Conservation (phyloP, 2,888 invertebrate species). For the Caenorhabditis sp. region DNA sequence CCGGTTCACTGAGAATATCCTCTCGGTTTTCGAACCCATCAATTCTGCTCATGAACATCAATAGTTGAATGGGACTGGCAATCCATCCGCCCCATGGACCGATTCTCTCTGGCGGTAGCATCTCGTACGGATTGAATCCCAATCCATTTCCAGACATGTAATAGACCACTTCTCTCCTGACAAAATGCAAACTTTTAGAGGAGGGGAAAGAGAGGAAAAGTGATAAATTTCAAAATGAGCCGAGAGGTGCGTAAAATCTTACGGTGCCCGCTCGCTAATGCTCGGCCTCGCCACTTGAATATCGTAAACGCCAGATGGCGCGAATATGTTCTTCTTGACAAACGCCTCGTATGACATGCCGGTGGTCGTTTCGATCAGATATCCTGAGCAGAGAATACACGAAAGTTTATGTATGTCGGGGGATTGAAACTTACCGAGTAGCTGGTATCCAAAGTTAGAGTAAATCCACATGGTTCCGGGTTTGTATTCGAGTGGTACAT, state of each 20-base stretch:
- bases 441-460: slow-evolving; percentile 78
- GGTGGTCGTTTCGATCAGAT: slow-evolving; percentile 73
- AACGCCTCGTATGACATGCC: slow-evolving; percentile 75
- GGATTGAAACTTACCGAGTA: slow-evolving; percentile 63
- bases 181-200: slow-evolving; percentile 4
- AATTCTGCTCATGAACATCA: slow-evolving; percentile 72
- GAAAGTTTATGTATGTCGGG: background rate
- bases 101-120: slow-evolving; percentile 76
- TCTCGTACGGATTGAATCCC: slow-evolving; percentile 78
- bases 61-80: slow-evolving; percentile 76
- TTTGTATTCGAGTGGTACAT: slow-evolving; percentile 66
- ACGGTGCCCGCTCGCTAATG: slow-evolving; percentile 74
- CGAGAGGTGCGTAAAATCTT: slow-evolving; percentile 30
- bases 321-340: slow-evolving; percentile 76
- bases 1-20: slow-evolving; percentile 69
- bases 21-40: slow-evolving; percentile 70
- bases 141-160: slow-evolving; percentile 77
- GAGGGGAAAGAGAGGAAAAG: background rate
- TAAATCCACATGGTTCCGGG: slow-evolving; percentile 77
- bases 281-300: slow-evolving; percentile 76
- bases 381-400: slow-evolving; percentile 58
- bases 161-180: slow-evolving; percentile 76
- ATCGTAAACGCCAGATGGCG: slow-evolving; percentile 73
- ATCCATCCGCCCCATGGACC: slow-evolving; percentile 79
- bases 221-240: background rate